These are phyloP conservation scores for Argyrosomus regius DNA, from an alignment of 2,797 vertebrate species.

Conservation along the genomic window DNA sequence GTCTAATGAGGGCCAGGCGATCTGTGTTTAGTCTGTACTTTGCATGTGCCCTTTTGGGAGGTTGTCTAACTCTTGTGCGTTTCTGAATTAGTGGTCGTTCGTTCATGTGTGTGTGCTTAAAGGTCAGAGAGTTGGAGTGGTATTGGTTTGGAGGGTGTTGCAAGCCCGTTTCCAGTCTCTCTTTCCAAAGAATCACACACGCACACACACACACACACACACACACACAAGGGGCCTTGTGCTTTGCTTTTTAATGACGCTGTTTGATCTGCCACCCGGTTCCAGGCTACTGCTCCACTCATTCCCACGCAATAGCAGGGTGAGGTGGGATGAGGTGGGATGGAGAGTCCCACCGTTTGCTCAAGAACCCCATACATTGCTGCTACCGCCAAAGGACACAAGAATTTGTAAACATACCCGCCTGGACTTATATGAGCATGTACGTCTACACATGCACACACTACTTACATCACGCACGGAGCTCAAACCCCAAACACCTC, in stretches of 20 bases:
- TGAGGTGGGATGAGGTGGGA: slow-evolving; percentile 48
- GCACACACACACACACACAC: slow-evolving; percentile 38
- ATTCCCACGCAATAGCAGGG: slow-evolving; percentile 69
- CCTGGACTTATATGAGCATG: slow-evolving; percentile 17
- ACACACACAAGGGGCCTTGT: slow-evolving; percentile 71
- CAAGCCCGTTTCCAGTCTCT: slow-evolving; percentile 69
- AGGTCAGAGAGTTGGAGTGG: slow-evolving; percentile 67
- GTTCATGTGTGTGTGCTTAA: slow-evolving; percentile 45
- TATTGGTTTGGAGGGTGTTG: slow-evolving; percentile 74
- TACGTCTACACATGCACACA: slow-evolving; percentile 4
- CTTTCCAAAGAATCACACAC: slow-evolving; percentile 61
- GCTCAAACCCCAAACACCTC: slow-evolving; percentile 80
- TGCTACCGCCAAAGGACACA: slow-evolving; percentile 50
- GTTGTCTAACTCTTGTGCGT: slow-evolving; percentile 28
- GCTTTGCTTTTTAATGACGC: slow-evolving; percentile 74
- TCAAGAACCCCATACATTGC: slow-evolving; percentile 47
- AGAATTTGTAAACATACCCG: slow-evolving; percentile 66
- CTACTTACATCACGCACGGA: slow-evolving; percentile 34
- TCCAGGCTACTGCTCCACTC: slow-evolving; percentile 63
- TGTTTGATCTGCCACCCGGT: slow-evolving; percentile 81
- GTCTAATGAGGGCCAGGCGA: slow-evolving; percentile 71
- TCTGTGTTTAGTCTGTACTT: slow-evolving; percentile 58
- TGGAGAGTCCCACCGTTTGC: slow-evolving; percentile 33
- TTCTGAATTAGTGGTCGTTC: slow-evolving; percentile 42
- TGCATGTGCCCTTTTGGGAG: slow-evolving; percentile 36